phyloP scores from a whole-genome alignment of 2,113 vertebrate genomes.

The Fulmarus glacialis region DNA sequence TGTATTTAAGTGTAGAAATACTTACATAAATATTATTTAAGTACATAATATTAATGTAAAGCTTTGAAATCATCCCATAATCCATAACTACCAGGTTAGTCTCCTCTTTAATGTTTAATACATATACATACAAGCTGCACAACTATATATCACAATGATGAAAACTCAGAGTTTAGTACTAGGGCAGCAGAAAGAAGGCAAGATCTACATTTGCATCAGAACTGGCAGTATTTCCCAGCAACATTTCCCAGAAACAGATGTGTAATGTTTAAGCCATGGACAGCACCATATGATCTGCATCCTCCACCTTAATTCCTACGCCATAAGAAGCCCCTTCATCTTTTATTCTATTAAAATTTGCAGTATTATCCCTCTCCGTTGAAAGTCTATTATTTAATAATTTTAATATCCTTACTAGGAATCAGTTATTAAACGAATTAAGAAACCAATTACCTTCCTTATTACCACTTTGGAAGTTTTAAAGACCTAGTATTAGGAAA shows the following conservation, averaged over 20 bases:
- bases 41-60: not conserved
- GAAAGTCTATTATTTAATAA: not conserved
- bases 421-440: not conserved
- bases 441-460: not conserved
- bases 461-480: not conserved
- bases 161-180: not conserved
- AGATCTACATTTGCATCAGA: not conserved
- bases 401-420: not conserved
- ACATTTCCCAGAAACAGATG: not conserved
- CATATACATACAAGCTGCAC: not conserved
- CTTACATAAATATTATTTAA: not conserved
- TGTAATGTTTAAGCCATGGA: not conserved
- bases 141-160: accelerated
- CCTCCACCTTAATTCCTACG: not conserved
- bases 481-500: not conserved
- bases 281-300: not conserved
- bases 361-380: not conserved
- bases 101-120: not conserved
- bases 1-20: not conserved
- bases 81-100: not conserved
- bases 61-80: not conserved
- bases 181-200: not conserved
- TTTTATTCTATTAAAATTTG: not conserved
- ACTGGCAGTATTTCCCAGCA: not conserved
- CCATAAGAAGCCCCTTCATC: not conserved